A percentile compares a stretch with the other conserved stretches of the same genome.
Evolutionary conservation across 2,113 vertebrate species (phyloP).

Genomic region (Progne subis): DNA sequence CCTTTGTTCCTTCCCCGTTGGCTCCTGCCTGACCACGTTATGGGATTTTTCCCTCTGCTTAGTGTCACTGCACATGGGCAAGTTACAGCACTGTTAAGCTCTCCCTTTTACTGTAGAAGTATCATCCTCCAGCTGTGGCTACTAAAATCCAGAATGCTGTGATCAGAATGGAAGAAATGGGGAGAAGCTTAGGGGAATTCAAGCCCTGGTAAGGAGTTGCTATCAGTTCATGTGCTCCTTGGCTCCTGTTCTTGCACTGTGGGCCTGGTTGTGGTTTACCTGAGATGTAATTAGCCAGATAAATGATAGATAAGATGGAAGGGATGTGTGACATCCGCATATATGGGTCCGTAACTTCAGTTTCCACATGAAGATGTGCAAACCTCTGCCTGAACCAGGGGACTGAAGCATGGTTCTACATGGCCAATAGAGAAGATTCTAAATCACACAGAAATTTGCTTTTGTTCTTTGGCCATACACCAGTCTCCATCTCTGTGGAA

Average conservation of each 20-base stretch:
- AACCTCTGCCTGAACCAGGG: background rate
- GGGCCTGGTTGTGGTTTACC: background rate
- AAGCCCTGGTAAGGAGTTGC: background rate
- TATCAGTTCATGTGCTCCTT: background rate
- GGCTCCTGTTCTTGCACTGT: background rate
- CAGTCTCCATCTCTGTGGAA: rapidly evolving
- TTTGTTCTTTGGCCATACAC: background rate
- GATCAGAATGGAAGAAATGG: constrained; percentile 30
- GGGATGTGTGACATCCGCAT: background rate
- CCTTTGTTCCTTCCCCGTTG: background rate
- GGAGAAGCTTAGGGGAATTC: background rate
- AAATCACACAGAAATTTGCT: background rate
- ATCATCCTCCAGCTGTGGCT: background rate
- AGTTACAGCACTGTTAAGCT: background rate
- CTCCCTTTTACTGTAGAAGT: background rate
- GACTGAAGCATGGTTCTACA: rapidly evolving
- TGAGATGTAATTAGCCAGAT: background rate
- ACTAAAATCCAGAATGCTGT: background rate
- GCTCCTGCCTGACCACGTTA: background rate
- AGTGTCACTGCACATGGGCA: rapidly evolving
- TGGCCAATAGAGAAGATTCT: background rate
- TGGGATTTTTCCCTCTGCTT: background rate
- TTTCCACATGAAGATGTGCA: rapidly evolving
- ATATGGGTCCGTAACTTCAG: background rate
- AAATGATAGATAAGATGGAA: background rate